Percentiles rank a stretch among this genome's conserved stretches.
Evolutionary conservation across 2,888 invertebrate genomes (phyloP).

Genomic region (Eumacrocentrus americanus): DNA sequence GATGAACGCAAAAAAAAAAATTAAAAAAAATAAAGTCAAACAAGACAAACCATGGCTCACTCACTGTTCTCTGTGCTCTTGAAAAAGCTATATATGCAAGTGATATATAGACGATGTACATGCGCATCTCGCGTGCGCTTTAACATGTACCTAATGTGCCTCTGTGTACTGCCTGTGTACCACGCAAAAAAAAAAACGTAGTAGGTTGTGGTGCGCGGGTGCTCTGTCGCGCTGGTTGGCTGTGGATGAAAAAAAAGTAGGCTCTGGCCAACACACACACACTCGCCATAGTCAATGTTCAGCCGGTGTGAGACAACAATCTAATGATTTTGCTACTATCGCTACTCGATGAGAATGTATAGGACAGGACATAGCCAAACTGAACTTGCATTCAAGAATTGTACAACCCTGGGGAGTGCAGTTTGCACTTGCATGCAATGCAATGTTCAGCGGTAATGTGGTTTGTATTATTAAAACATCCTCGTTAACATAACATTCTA

Average conservation of each 20-base stretch:
- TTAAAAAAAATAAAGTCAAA: constrained; percentile 30
- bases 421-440: constrained; percentile 45
- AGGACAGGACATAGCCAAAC: constrained; percentile 52
- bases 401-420: constrained; percentile 29
- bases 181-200: constrained; percentile 44
- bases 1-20: constrained; percentile 52
- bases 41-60: constrained; percentile 54
- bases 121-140: constrained; percentile 43
- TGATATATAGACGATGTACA: constrained; percentile 52
- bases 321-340: constrained; percentile 61
- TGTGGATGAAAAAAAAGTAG: constrained; percentile 47
- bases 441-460: constrained; percentile 58
- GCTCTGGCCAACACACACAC: constrained; percentile 45
- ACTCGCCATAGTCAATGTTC: constrained; percentile 55
- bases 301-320: constrained; percentile 60
- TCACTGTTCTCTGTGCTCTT: constrained; percentile 58
- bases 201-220: constrained; percentile 54
- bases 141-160: constrained; percentile 56
- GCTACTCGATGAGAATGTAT: constrained; percentile 57
- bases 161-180: constrained; percentile 59
- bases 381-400: constrained; percentile 58
- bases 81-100: constrained; percentile 50
- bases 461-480: constrained; percentile 58
- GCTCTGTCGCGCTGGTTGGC: constrained; percentile 54
- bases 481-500: constrained; percentile 48